Evolutionary conservation across 2,888 invertebrate species (phyloP), one percentile per base, ranked within the genome.

Genomic region (Biston stratarius): DNA sequence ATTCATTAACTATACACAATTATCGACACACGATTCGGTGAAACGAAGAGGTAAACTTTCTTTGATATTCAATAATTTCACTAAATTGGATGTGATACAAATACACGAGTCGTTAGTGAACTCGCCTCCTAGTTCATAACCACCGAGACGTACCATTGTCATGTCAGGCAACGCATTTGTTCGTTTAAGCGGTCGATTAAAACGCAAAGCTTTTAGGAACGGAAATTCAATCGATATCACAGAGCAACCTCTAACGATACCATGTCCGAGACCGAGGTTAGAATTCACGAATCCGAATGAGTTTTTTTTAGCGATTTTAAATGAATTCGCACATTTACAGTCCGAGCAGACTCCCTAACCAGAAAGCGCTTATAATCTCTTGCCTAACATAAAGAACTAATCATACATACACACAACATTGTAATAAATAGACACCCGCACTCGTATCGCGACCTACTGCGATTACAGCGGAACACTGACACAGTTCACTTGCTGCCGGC

Each of bases 1-100:
- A 81, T 79, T 79, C 75, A 76, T 77, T 62, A 75, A 78, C 80
- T 84, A 76, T 82, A 83, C 82, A 82, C 55, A 64, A 63, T 42
- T 40, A 61, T 36, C 49, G 24, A 55, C 42, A 61, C 64, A 33
- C 61, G 49, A 59, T 58, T 61, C 33, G 6, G 49, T 58, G 58
- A 61, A 52, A 47, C 51, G 53, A 11, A 38, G 57, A 14, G 59
- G 55, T 55, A 55, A 8, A 6, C 6, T 8, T 47, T 34, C 40
- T 58, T 14, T 52, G 61, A 56, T 60, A 55, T 14, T 14, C 12
- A 15, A 42, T 5, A 15, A 56, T 36, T 51, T 59, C 62, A 62
- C 67, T 24, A 58, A 58, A 52, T 36, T 45, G 57, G 45, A 14
- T 15, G 52, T 14, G 44, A 57, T 36, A 10, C 38, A 38, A 14